Conservation (phyloP, 2,888 invertebrate genomes). For the Pelosia muscerda region DNA sequence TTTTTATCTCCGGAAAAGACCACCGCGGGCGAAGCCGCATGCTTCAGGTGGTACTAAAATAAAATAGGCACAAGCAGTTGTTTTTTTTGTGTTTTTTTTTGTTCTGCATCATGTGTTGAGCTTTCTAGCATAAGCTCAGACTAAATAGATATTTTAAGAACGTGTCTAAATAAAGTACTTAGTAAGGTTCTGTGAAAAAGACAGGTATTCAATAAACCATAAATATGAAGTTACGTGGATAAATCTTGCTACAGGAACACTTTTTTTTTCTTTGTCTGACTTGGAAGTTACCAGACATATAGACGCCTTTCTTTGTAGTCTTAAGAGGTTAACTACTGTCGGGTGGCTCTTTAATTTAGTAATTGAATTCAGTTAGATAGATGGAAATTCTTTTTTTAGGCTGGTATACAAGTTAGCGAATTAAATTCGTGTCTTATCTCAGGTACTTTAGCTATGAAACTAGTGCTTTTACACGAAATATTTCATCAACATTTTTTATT, state of each 20-base stretch:
- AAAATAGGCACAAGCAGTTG: too few relatives aligned
- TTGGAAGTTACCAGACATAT: conserved; percentile 33
- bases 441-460: background rate
- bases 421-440: conserved; percentile 26
- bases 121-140: background rate
- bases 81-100: background rate
- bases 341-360: conserved; percentile 42
- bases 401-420: conserved; percentile 34
- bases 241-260: background rate
- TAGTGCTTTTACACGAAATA: background rate
- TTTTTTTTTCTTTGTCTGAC: background rate
- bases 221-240: background rate
- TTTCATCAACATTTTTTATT: too few relatives aligned
- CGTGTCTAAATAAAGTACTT: background rate
- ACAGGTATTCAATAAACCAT: background rate
- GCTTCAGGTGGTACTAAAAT: too few relatives aligned
- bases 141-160: background rate
- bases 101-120: background rate
- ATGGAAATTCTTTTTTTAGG: too few relatives aligned
- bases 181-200: too few relatives aligned
- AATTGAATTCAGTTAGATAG: conserved; percentile 54
- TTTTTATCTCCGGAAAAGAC: too few relatives aligned
- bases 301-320: conserved; percentile 31
- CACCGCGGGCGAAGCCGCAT: too few relatives aligned
- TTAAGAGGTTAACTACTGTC: conserved; percentile 32